Evolutionary conservation across 2,797 vertebrate genomes (phyloP), one percentile per base, ranked within the genome.

Genomic region (Oreortyx pictus): DNA sequence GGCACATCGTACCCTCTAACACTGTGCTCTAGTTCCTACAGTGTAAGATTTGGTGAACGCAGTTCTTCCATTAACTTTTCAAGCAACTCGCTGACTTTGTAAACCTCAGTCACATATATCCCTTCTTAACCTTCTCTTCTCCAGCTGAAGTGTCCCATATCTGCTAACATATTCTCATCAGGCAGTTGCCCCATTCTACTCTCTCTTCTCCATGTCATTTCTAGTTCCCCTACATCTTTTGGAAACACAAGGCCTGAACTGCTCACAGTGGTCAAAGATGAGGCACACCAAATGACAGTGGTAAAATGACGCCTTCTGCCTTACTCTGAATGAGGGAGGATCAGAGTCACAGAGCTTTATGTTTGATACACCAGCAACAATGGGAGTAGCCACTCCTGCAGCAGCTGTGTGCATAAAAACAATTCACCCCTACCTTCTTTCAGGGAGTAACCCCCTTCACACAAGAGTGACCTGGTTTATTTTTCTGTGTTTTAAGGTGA

Each of bases 121-220:
- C 22, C 2, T 7, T 22, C 43, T 80, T 33, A 49, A 25, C 17
- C 16, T 89, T 72, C 57, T 76, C 18, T 67, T 84, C n/a, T 80
- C 43, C 64, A 73, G 15, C 2, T 70, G 50, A 90, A 86, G 13
- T 20, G 19, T 61, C 3, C 3, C 37, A 67, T 8, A 54, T 33
- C 39, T 76, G 24, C n/a, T 70, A 73, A 78, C 2, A 5, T 7
- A 20, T n/a, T 18, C 31, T 75, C 6, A 1, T 15, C 15, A 57
- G 64, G 16, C 22, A 89, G 41, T 49, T 83, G 44, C 6, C 17
- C 27, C n/a, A 65, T 29, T 11, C 16, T 54, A n/a, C 18, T 89
- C 0, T 0, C 4, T 12, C 16, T 75, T 81, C 33, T 57, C 43
- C 75, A 27, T 20, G 27, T 31, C 2, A 1, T 27, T 16, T 52